Percentiles rank a stretch among this genome's conserved stretches.
Evolutionary conservation across 2,113 vertebrate species (phyloP).

Genomic region (Forbesichthys agassizii): DNA sequence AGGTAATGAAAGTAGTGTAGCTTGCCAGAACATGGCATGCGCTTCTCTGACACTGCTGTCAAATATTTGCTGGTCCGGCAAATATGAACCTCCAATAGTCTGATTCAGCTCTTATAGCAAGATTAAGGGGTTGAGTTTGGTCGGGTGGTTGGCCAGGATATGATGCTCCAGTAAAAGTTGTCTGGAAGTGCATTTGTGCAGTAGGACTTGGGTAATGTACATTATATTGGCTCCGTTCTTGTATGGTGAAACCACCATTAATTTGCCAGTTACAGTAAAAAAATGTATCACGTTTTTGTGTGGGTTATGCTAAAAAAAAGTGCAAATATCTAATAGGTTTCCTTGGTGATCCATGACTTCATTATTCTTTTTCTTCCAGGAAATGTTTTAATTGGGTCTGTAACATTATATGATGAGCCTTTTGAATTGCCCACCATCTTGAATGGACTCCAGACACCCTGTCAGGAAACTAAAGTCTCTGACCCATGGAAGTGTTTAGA

Average conservation of each 20-base stretch:
- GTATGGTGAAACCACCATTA: constrained; percentile 7
- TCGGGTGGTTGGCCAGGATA: constrained; percentile 30
- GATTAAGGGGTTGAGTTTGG: constrained; percentile 62
- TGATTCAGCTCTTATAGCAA: constrained; percentile 68
- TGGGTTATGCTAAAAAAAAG: background rate
- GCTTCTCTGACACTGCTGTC: constrained; percentile 65
- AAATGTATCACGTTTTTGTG: background rate
- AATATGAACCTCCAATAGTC: constrained; percentile 70
- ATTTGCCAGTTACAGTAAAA: background rate
- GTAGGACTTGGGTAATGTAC: constrained; percentile 6
- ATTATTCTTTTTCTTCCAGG: background rate
- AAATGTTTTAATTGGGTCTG: constrained; percentile 14
- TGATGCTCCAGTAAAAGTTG: constrained; percentile 7
- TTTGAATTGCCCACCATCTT: constrained; percentile 1
- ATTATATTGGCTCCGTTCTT: background rate
- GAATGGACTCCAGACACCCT: constrained; percentile 22
- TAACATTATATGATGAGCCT: constrained; percentile 1
- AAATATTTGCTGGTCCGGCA: constrained; percentile 76
- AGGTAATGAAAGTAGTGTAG: constrained; percentile 69
- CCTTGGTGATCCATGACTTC: no score
- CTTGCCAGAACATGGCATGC: constrained; percentile 59
- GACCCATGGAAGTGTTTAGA: constrained; percentile 41
- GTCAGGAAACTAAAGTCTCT: constrained; percentile 26
- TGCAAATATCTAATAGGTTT: no score
- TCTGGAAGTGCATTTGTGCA: background rate